Base-by-base conservation (phyloP, 2,113 vertebrate genomes). In the Conger conger region DNA sequence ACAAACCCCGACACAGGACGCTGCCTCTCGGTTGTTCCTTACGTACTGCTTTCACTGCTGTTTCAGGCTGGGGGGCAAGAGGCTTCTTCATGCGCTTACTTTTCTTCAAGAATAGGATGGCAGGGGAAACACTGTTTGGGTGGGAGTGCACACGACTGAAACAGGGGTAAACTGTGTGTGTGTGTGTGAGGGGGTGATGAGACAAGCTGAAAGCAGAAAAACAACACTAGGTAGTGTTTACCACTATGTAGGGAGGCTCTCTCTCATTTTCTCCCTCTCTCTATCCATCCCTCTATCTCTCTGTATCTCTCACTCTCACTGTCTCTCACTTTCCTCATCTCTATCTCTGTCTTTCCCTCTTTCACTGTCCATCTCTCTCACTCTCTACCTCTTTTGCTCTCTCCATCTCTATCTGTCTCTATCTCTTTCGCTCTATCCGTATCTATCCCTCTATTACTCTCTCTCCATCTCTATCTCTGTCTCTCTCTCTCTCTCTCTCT, bases 21-120 rank as follows among this genome's bases (percentile, higher is more conserved):
- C 88, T 88, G 87, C 90, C 94, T 92, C 91, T 84, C 88, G 93
- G 92, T 93, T 92, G 89, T 91, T 89, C 92, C 90, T 92, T 86
- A 89, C 90, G 91, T 91, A 1, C 11, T 50, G 7, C 0, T 91
- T 88, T 54, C 83, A 60, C 45, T 23, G 35, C 83, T 81, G 86
- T 83, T 84, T 82, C 60, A 54, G 76, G 18, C 20, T 1, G 68
- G 4, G 57, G 20, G 57, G 17, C 54, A 15, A 0, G 60, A 27
- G 60, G 60, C 60, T 54, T 42, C 3, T 63, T 63, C 6, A 63
- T 63, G 57, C 3, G 20, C 5, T 63, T 23, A 17, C 30, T 20
- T 76, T 23, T 20, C 91, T 90, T 87, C 89, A 91, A 90, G 85
- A 88, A 86, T 88, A 89, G 88, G 90, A 33, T 15, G 15, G 4